Conservation (phyloP, 2,113 vertebrate species). For the Apteryx owenii region DNA sequence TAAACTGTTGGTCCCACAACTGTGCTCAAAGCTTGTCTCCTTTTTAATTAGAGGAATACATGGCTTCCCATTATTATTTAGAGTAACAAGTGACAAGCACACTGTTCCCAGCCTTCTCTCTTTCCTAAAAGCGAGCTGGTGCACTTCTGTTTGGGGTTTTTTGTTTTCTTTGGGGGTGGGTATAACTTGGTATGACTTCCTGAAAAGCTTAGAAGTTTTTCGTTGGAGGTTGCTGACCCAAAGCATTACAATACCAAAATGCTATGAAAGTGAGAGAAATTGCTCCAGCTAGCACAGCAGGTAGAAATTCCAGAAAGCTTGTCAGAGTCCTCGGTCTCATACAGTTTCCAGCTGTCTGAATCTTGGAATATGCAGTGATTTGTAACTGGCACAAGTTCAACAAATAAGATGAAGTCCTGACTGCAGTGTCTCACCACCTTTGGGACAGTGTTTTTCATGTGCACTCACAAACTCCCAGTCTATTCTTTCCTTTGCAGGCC, state of each 20-base stretch:
- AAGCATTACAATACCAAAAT: neutral
- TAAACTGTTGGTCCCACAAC: neutral
- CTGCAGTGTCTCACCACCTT: neutral
- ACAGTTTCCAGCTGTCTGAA: neutral
- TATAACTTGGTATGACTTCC: neutral
- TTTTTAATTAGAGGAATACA: neutral
- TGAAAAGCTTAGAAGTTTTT: neutral
- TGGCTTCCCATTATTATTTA: neutral
- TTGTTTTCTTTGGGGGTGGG: neutral
- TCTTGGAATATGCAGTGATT: neutral
- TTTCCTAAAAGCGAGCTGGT: neutral
- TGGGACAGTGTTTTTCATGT: neutral
- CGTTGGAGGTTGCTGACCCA: neutral
- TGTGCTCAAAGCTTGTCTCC: neutral
- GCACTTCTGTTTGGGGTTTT: neutral
- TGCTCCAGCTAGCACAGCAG: neutral
- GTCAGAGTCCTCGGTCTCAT: accelerated
- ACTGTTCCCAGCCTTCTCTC: neutral
- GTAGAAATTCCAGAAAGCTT: neutral
- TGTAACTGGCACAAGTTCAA: neutral
- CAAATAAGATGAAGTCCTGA: neutral
- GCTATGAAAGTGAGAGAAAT: neutral
- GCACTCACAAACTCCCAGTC: accelerated
- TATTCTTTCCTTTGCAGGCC: neutral
- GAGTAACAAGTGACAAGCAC: neutral